A percentile compares a stretch with the other conserved stretches of the same genome.
phyloP scores from a whole-genome alignment of 2,888 invertebrate species.

The Mythimna pallens region DNA sequence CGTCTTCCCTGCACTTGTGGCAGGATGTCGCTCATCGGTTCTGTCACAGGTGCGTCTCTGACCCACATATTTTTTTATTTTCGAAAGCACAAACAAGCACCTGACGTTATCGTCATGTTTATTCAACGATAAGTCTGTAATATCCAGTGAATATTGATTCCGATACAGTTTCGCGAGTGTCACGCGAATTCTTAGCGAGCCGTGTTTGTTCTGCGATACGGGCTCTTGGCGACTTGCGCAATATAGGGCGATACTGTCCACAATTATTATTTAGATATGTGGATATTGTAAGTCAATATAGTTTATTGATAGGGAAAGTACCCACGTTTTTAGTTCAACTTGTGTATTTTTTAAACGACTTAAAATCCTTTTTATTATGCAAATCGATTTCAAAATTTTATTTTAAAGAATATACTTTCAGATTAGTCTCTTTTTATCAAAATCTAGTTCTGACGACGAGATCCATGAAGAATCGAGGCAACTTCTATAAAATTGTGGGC shows the following conservation, averaged over 20 bases:
- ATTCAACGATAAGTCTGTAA: conserved; percentile 62
- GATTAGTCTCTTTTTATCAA: too few relatives aligned
- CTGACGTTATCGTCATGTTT: conserved; percentile 67
- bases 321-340: background rate
- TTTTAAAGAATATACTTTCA: too few relatives aligned
- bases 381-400: too few relatives aligned
- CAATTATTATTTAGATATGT: conserved; percentile 50
- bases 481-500: too few relatives aligned
- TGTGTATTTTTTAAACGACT: background rate
- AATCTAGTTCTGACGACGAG: too few relatives aligned
- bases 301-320: conserved; percentile 17
- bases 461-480: too few relatives aligned
- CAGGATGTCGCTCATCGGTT: background rate
- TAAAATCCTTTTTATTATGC: too few relatives aligned
- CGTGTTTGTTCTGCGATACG: conserved; percentile 71
- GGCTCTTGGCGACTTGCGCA: conserved; percentile 49
- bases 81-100: conserved; percentile 61
- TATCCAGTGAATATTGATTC: conserved; percentile 68
- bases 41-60: conserved; percentile 61
- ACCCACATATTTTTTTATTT: conserved; percentile 64
- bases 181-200: conserved; percentile 73
- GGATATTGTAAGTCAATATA: conserved; percentile 34
- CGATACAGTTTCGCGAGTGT: conserved; percentile 70
- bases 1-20: background rate
- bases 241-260: conserved; percentile 59